Evolutionary conservation across 2,888 invertebrate species (phyloP).

Genomic region (Trissolcus japonicus): DNA sequence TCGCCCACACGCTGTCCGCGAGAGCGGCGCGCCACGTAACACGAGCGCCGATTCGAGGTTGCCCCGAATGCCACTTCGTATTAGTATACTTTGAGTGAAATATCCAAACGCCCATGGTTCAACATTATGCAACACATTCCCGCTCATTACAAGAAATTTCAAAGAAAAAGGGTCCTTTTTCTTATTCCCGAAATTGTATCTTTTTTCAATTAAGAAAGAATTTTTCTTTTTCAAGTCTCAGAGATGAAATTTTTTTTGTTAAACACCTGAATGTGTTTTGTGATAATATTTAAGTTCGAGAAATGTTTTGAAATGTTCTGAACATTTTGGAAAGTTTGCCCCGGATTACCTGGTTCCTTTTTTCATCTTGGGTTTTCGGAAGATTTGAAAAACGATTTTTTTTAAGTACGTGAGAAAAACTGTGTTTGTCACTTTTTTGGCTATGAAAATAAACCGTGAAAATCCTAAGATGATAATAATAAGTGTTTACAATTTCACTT

Average conservation of each 20-base stretch:
- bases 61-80: conserved; percentile 43
- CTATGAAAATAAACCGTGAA: too few relatives aligned
- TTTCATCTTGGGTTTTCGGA: too few relatives aligned
- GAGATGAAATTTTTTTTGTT: too few relatives aligned
- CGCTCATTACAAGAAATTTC: conserved; percentile 36
- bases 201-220: not conserved
- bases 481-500: not conserved
- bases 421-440: too few relatives aligned
- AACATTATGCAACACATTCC: conserved; percentile 41
- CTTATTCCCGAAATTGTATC: conserved; percentile 1
- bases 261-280: too few relatives aligned
- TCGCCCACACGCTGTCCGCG: conserved; percentile 36
- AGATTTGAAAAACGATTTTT: too few relatives aligned
- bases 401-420: too few relatives aligned
- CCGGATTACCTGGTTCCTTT: too few relatives aligned
- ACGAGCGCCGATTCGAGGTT: conserved; percentile 46
- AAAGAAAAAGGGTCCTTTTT: conserved; percentile 16
- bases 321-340: too few relatives aligned
- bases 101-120: conserved; percentile 43
- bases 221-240: too few relatives aligned
- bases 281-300: too few relatives aligned
- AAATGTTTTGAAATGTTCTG: too few relatives aligned
- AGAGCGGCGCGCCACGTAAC: conserved; percentile 40
- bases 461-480: not conserved
- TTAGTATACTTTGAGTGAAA: conserved; percentile 37